These are phyloP conservation scores for Bradypodion ventrale DNA, from an alignment of 2,797 vertebrate species.

Conservation along the genomic window DNA sequence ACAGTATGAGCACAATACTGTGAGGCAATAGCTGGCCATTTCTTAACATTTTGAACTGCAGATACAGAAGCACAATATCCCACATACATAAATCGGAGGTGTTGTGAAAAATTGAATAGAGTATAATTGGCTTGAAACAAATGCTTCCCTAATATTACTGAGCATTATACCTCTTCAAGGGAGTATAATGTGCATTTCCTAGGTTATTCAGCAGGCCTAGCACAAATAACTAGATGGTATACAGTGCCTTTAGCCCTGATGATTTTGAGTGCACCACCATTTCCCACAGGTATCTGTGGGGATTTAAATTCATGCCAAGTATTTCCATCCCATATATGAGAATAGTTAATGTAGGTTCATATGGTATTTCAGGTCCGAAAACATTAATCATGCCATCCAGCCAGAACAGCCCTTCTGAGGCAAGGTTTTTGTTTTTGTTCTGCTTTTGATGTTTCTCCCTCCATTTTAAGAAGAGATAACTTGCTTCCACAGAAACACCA, in stretches of 20 bases:
- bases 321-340: not conserved
- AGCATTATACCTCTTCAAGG: not conserved
- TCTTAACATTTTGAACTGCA: too few relatives aligned
- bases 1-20: too few relatives aligned
- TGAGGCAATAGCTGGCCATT: too few relatives aligned
- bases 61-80: too few relatives aligned
- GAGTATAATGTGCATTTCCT: not conserved
- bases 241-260: not conserved
- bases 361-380: not conserved
- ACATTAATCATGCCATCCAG: not conserved
- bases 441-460: not conserved
- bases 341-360: not conserved
- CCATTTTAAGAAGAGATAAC: not conserved
- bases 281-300: not conserved
- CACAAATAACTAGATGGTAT: not conserved
- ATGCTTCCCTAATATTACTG: not conserved
- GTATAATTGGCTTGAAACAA: not conserved
- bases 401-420: not conserved
- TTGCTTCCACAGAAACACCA: not conserved
- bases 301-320: not conserved
- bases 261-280: not conserved
- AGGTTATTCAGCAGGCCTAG: not conserved
- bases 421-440: not conserved
- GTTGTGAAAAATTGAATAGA: too few relatives aligned
- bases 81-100: too few relatives aligned